Percentiles rank a stretch among this genome's conserved stretches.
Conservation (phyloP, 2,888 invertebrate genomes). For the Yponomeuta plumbellus region DNA sequence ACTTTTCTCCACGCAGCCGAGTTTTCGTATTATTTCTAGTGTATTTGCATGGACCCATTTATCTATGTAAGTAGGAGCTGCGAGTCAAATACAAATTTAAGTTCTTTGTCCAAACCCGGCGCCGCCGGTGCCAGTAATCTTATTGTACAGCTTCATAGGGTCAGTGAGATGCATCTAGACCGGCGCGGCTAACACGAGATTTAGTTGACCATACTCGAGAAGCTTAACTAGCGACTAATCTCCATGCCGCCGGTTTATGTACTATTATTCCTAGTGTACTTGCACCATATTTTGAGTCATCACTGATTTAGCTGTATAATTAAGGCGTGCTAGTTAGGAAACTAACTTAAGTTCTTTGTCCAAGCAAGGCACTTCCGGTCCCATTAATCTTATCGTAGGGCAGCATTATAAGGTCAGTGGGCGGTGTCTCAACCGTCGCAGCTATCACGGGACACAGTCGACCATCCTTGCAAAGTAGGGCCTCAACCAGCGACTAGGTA, state of each 20-base stretch:
- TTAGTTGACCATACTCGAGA: no score
- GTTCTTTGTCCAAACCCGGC: neutral
- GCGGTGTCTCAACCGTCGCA: conserved; percentile 92
- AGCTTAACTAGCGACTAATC: no score
- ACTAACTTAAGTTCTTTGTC: neutral
- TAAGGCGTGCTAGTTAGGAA: no score
- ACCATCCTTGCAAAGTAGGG: conserved; percentile 71
- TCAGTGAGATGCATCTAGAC: conserved; percentile 93
- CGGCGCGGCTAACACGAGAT: conserved; percentile 89
- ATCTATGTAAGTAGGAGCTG: no score
- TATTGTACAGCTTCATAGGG: conserved; percentile 66
- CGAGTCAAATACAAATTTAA: no score
- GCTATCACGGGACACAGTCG: conserved; percentile 85
- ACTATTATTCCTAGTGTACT: no score
- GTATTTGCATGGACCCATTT: no score
- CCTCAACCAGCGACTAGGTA: conserved; percentile 53
- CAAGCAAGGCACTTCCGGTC: neutral
- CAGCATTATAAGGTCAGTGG: conserved; percentile 81
- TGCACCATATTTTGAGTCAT: no score
- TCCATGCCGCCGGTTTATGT: no score
- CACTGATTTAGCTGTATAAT: no score
- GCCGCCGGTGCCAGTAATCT: conserved; percentile 30
- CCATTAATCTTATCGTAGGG: conserved; percentile 53
- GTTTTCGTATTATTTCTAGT: conserved; percentile 27
- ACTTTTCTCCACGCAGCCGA: conserved; percentile 51